Conservation (phyloP, 2,797 vertebrate genomes). For the Simalia tracyae region DNA sequence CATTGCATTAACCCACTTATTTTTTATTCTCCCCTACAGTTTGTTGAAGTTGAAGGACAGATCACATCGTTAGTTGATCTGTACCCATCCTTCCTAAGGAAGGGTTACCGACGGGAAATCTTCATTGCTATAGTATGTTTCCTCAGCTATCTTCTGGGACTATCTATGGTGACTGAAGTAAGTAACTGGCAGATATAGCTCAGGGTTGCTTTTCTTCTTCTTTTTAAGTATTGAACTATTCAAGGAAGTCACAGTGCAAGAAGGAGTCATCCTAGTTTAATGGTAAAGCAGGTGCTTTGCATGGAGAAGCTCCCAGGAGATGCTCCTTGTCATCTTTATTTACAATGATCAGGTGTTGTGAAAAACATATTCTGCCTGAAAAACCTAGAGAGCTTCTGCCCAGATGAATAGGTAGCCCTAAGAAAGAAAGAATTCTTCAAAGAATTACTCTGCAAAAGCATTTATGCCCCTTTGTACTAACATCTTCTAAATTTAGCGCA, state of each 20-base stretch:
- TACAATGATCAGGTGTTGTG: background rate
- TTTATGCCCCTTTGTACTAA: too few relatives aligned
- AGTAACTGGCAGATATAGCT: slow-evolving; percentile 59
- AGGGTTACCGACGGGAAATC: slow-evolving; percentile 97
- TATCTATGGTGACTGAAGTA: slow-evolving; percentile 98
- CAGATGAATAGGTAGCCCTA: background rate
- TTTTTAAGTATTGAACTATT: background rate
- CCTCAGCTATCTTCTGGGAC: slow-evolving; percentile 97
- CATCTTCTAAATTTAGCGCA: background rate
- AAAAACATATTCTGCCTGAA: background rate
- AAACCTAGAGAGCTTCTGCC: background rate
- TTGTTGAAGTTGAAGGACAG: slow-evolving; percentile 99
- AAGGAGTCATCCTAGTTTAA: background rate
- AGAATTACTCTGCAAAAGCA: background rate
- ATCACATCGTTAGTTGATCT: slow-evolving; percentile 99
- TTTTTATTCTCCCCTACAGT: slow-evolving; percentile 74
- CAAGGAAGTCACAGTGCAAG: background rate
- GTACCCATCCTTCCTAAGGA: slow-evolving; percentile 97
- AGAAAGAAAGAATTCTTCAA: background rate
- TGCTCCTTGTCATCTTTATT: background rate
- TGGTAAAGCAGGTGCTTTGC: background rate
- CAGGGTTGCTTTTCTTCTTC: background rate
- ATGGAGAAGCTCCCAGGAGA: background rate
- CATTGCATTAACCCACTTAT: background rate
- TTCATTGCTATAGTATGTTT: slow-evolving; percentile 94